Base-by-base conservation (phyloP, 2,797 vertebrate species). In the Gadopsis marmoratus region DNA sequence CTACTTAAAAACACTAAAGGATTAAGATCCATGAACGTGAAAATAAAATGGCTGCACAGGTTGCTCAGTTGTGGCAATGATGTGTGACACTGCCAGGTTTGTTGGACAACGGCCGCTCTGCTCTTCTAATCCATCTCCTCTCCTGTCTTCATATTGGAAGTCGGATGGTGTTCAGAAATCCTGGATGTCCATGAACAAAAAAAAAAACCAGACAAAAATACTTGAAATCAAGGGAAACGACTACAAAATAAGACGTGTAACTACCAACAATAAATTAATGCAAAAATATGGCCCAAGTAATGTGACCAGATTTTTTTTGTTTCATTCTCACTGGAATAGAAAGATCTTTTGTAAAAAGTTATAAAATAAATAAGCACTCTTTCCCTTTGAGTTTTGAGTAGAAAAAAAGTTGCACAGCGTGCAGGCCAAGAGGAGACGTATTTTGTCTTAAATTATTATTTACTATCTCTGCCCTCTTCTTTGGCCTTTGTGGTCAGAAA, bases 351-450 rank as follows among this genome's bases (percentile, higher is more conserved):
- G 94, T 98, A 97, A 96, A 99, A 99, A 98, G 96, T 96, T 98
- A 97, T 95, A 99, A 98, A 97, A 98, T 99, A 97, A 97, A 98
- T 97, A 97, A 96, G 95, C 96, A 95, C 94, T 97, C 96, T 96
- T 94, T 96, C 95, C 95, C 95, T 96, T 93, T 96, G 89, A 94
- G 93, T 94, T 92, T 92, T 41, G 92, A 95, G 94, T 97, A 98
- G 96, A 97, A 98, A 98, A 97, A 95, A 94, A 92, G 92, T 93
- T 91, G 85, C 95, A 94, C 84, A 89, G 91, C 90, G 93, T 95
- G 95, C 94, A 82, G 83, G 90, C 78, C 63, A 23, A 70, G 79
- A 91, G 80, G 75, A 91, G 76, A 23, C 45, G 67, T 81, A 73
- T 75, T 88, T 90, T 93, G 26, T 26, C 81, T 90, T 78, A 86